Base-by-base conservation (phyloP, 2,113 vertebrate genomes). In the Prunella fulvescens region DNA sequence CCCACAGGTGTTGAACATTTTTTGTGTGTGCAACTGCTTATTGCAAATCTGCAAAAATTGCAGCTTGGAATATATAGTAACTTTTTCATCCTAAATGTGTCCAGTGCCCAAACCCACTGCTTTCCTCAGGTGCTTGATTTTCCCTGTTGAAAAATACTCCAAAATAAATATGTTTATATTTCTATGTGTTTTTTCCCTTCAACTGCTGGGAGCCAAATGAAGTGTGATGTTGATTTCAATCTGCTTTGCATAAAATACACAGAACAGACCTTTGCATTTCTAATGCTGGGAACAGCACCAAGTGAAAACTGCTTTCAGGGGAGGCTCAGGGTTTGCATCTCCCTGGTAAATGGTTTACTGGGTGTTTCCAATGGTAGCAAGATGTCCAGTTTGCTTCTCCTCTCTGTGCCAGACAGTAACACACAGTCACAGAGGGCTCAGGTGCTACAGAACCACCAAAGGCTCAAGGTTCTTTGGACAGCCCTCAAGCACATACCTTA, bases 211-310 rank as follows among this genome's bases (percentile, higher is more conserved):
- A 95, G 53, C 35, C 91, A 94, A 81, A 89, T 74, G 57, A 84
- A 84, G 31, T 57, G 81, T 69, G 81, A 85, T 81, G 81, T 58
- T 89, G 86, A 91, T 89, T 89, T 91, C 86, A 48, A 71, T 48
- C 62, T 76, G 48, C 57, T 95, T 79, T 95, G 84, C 84, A 93
- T 82, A 91, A 95, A 72, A 91, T 8, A 71, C 81, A 92, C 89
- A 92, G 70, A 87, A 22, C 37, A 87, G 66, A 89, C 37, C 81
- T 95, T 65, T 69, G 45, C 45, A 69, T 81, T 91, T 80, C 73
- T 50, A 87, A 19, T 1, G 4, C 40, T 65, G 40, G 58, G 69
- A 95, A 76, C 8, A 54, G 25, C 44, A 81, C 33, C 3, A 3
- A 65, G 37, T 11, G 29, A 69, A 92, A 91, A 53, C 14, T 42